A percentile compares a stretch with the other conserved stretches of the same genome.
Evolutionary conservation across 2,888 invertebrate genomes (phyloP).

Genomic region (Petrolisthes cinctipes): DNA sequence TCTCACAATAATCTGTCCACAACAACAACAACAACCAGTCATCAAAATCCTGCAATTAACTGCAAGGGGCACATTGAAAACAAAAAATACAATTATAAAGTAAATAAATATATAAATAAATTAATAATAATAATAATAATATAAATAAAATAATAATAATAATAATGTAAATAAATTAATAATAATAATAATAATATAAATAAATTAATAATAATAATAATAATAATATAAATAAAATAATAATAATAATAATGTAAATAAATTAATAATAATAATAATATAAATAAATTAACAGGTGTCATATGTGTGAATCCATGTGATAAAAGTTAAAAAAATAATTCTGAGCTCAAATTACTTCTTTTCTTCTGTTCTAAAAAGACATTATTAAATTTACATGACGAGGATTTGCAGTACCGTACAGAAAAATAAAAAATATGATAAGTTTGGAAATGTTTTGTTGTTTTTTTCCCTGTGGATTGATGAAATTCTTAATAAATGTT

Average conservation of each 20-base stretch:
- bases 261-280: slow-evolving; percentile 13
- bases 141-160: slow-evolving; percentile 1
- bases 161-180: neutral
- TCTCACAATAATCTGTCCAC: no score
- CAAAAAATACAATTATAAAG: neutral
- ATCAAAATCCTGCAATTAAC: neutral
- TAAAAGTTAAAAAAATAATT: neutral
- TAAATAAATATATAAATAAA: neutral
- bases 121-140: slow-evolving; percentile 17
- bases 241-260: neutral
- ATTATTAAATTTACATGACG: no score
- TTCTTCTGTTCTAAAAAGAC: neutral
- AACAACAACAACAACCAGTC: no score
- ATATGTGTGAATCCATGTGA: neutral
- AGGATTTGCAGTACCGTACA: neutral
- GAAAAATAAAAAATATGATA: neutral
- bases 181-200: neutral
- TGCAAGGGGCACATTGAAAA: neutral
- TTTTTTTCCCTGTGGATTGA: neutral
- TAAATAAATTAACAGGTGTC: neutral
- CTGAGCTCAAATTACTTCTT: neutral
- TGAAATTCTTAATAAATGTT: neutral
- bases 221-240: neutral
- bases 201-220: slow-evolving; percentile 19
- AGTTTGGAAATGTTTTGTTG: neutral